A percentile compares a stretch with the other conserved stretches of the same genome.
phyloP scores from a whole-genome alignment of 2,797 vertebrate genomes.

The Pteropus rufus region DNA sequence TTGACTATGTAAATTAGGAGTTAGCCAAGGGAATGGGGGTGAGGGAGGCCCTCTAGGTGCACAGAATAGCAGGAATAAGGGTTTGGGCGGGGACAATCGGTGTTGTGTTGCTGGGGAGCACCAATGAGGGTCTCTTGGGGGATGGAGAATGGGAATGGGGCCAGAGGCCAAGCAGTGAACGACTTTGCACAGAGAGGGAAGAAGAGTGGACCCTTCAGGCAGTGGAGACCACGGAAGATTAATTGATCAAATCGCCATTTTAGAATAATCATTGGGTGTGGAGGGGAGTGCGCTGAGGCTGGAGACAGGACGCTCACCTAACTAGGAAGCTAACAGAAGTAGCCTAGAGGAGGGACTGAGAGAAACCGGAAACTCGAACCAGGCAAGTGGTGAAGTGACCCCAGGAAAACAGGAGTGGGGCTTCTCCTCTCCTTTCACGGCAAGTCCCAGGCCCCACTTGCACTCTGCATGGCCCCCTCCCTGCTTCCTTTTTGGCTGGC shows the following conservation, averaged over 20 bases:
- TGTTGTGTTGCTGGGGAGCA: not conserved
- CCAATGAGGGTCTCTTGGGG: accelerated
- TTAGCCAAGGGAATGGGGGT: too few relatives aligned
- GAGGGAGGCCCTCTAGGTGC: not conserved
- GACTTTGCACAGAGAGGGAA: not conserved
- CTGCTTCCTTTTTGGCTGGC: not conserved
- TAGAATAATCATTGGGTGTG: not conserved
- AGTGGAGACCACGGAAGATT: accelerated
- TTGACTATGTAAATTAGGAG: accelerated
- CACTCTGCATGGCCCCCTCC: not conserved
- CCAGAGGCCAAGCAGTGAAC: not conserved
- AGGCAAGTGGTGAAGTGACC: not conserved
- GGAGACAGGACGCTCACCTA: not conserved
- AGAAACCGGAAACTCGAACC: not conserved
- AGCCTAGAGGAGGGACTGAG: not conserved
- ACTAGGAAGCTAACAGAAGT: not conserved
- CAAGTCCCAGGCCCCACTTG: not conserved
- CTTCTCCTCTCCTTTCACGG: not conserved
- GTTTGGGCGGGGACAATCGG: not conserved
- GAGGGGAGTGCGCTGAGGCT: not conserved
- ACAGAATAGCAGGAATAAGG: not conserved
- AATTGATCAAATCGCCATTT: not conserved
- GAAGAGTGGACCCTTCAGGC: accelerated
- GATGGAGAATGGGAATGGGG: too few relatives aligned
- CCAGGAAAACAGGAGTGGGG: not conserved